Base-by-base conservation (phyloP, 2,888 invertebrate species). In the Colostygia pectinataria region DNA sequence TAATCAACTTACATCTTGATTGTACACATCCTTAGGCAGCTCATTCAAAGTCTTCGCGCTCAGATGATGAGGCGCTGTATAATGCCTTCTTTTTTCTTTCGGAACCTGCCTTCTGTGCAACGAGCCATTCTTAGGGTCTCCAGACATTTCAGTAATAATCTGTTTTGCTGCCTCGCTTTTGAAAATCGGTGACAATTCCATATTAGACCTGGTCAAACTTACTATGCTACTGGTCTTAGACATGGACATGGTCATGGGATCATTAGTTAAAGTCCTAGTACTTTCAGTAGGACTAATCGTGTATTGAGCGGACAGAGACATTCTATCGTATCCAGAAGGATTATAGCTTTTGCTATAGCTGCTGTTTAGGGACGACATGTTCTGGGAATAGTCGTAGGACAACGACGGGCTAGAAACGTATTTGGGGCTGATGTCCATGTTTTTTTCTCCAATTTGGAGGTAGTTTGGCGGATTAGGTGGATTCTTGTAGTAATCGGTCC, bases 161-260 rank as follows among this genome's bases (percentile, higher is more conserved):
- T 96, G 95, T 54, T 94, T 93, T 0, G 97, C 96, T 1, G 96
- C 96, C 77, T 96, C 96, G 71, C 96, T 96, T 74, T 96, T 95
- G 80, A 96, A 97, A 43, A 96, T 94, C 0, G 96, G 95, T 14
- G 95, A 95, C 57, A 95, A 75, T 65, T 95, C 91, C 65, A 90
- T 87, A 48, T 87, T 80, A 1, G 87, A 88, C 52, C 88, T 69
- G 2, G 83, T 88, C 56, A 91, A 60, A 55, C 90, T 90, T 0
- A 74, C 83, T 2, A 90, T 79, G 54, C 90, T 91, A 49, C 89
- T 89, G 0, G 87, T 88, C 57, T 91, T 91, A 1, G 90, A 90
- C 31, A 90, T 52, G 0, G 52, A 90, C 34, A 90, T 51, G 0
- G 52, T 28, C 20, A 89, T 51, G 0, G 87, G 88, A 58, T 90